These are phyloP conservation scores for Caenorhabditis sinica DNA, from an alignment of 2,888 invertebrate genomes.

Conservation along the genomic window DNA sequence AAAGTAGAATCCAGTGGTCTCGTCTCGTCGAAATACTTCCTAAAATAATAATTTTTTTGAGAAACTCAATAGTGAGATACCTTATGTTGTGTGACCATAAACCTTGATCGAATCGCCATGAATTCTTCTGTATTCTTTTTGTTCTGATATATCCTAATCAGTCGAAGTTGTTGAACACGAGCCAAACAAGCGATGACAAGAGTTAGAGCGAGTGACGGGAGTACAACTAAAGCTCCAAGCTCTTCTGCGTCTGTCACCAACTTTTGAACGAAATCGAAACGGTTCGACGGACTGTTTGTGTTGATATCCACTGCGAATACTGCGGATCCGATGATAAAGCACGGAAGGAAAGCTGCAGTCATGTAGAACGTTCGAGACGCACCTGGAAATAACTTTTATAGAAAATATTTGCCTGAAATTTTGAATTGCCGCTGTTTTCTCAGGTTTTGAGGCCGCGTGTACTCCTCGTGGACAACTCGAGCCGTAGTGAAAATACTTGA, in stretches of 20 bases:
- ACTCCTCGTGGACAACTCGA: too few species aligned
- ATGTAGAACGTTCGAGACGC: constrained; percentile 71
- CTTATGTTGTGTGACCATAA: constrained; percentile 57
- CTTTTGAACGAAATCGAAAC: constrained; percentile 62
- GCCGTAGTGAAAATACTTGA: too few species aligned
- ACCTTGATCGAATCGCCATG: constrained; percentile 64
- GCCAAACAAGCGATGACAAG: constrained; percentile 55
- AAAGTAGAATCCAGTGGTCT: constrained; percentile 62
- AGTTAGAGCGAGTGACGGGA: constrained; percentile 61
- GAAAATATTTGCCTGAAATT: background rate
- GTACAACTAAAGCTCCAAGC: constrained; percentile 55
- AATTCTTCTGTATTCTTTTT: constrained; percentile 65
- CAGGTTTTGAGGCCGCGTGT: too few species aligned
- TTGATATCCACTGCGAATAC: constrained; percentile 62
- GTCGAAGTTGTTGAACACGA: constrained; percentile 65
- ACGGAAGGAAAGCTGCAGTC: constrained; percentile 68
- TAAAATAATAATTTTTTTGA: constrained; percentile 12
- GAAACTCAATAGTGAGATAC: constrained; percentile 9
- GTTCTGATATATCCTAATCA: constrained; percentile 72
- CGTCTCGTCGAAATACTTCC: constrained; percentile 63
- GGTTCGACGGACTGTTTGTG: constrained; percentile 55
- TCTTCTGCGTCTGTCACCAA: constrained; percentile 70
- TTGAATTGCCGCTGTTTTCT: background rate
- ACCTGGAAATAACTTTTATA: constrained; percentile 35
- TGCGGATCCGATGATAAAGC: constrained; percentile 59